A percentile compares a stretch with the other conserved stretches of the same genome.
Conservation (phyloP, 2,888 invertebrate species). For the Steinernema hermaphroditum region DNA sequence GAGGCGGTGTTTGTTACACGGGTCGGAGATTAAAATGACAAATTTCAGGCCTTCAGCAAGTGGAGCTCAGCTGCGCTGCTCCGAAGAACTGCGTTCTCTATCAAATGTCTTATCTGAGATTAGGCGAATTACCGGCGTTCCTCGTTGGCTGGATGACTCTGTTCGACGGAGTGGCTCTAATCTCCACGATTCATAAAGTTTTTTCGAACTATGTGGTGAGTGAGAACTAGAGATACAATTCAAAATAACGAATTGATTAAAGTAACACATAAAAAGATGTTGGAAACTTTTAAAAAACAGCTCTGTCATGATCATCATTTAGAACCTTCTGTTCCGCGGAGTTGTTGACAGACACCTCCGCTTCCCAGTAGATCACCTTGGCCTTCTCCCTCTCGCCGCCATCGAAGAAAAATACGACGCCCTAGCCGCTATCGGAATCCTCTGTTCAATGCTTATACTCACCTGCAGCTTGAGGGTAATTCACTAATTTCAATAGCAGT, state of each 20-base stretch:
- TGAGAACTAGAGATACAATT: neutral
- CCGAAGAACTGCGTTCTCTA: conserved; percentile 43
- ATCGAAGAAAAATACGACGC: conserved; percentile 22
- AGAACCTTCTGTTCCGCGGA: conserved; percentile 35
- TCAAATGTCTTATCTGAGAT: conserved; percentile 39
- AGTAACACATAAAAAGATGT: no score
- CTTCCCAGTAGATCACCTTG: neutral
- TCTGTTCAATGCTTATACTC: neutral
- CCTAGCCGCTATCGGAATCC: neutral
- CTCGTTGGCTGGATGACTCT: conserved; percentile 45
- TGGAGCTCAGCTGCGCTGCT: conserved; percentile 35
- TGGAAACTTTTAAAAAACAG: no score
- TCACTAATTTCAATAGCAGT: no score
- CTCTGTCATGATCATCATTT: neutral
- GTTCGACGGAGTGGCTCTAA: conserved; percentile 37
- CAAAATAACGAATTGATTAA: no score
- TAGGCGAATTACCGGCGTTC: conserved; percentile 44
- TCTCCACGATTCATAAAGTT: conserved; percentile 36
- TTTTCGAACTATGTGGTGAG: conserved; percentile 39
- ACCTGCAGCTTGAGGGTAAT: conserved; percentile 32
- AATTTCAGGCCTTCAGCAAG: conserved; percentile 41
- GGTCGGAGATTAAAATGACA: conserved; percentile 2
- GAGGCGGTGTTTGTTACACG: neutral
- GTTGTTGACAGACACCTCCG: conserved; percentile 4
- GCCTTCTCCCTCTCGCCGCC: neutral